Evolutionary conservation across 2,113 vertebrate genomes (phyloP).

Genomic region (Hippocampus guttulatus): DNA sequence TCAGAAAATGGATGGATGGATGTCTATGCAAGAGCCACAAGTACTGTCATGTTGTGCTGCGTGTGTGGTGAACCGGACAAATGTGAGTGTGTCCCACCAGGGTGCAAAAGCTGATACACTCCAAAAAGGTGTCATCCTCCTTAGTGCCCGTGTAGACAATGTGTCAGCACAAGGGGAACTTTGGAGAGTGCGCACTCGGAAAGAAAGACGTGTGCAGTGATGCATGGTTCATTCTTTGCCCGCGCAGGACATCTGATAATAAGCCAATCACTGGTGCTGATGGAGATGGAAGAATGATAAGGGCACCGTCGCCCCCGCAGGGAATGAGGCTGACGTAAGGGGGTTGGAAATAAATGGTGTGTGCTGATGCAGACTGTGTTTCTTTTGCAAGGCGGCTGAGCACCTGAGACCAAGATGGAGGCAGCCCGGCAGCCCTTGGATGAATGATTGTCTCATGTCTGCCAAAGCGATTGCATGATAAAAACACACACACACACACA

Average conservation of each 20-base stretch:
- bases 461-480: constrained; percentile 17
- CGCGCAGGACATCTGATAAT: constrained; percentile 61
- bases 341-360: constrained; percentile 45
- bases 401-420: constrained; percentile 55
- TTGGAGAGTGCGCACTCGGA: constrained; percentile 16
- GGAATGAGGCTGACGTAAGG: constrained; percentile 24
- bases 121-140: constrained; percentile 19
- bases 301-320: constrained; percentile 41
- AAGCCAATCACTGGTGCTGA: constrained; percentile 63
- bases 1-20: too few species aligned
- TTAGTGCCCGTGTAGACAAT: constrained; percentile 12
- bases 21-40: background rate
- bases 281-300: constrained; percentile 61
- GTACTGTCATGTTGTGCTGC: background rate
- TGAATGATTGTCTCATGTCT: constrained; percentile 23
- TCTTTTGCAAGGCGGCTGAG: constrained; percentile 26
- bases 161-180: constrained; percentile 4
- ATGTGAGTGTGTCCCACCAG: constrained; percentile 4
- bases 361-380: constrained; percentile 42
- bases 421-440: constrained; percentile 30
- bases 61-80: background rate
- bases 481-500: background rate
- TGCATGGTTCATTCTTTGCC: constrained; percentile 48
- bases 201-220: constrained; percentile 38
- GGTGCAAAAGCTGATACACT: background rate